phyloP scores from a whole-genome alignment of 2,797 vertebrate species.

The Coilia nasus region DNA sequence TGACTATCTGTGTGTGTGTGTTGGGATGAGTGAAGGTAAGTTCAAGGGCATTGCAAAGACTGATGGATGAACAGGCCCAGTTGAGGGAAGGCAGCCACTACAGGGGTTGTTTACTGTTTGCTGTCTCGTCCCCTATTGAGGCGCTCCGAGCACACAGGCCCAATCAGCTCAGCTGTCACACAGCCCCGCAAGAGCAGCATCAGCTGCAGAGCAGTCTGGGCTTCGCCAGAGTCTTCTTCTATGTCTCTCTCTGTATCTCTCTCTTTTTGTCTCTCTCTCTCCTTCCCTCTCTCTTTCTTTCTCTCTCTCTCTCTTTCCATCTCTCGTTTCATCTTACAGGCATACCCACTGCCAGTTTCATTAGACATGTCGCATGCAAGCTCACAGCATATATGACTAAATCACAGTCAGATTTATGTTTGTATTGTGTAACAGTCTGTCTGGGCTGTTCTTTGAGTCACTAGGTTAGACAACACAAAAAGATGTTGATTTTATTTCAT shows the following conservation, averaged over 20 bases:
- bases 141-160: neutral
- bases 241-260: neutral
- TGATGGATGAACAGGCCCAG: neutral
- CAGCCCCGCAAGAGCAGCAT: neutral
- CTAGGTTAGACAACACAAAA: neutral
- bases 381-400: too few species aligned
- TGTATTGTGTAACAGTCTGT: neutral
- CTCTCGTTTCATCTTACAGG: neutral
- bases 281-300: neutral
- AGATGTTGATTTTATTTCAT: too few species aligned
- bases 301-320: neutral
- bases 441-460: neutral
- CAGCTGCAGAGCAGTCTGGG: neutral
- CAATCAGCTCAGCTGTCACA: slow-evolving; percentile 17
- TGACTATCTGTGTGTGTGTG: too few species aligned
- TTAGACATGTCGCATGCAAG: too few species aligned
- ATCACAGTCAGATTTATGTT: neutral
- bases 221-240: neutral
- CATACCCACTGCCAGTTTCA: neutral
- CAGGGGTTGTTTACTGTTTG: slow-evolving; percentile 18
- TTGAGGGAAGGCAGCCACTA: neutral
- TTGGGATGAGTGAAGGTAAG: neutral
- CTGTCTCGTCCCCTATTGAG: neutral
- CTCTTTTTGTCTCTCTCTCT: neutral
- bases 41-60: neutral